Evolutionary conservation across 2,113 vertebrate species (phyloP), one percentile per base, ranked within the genome.

Genomic region (Dicentrarchus labrax): DNA sequence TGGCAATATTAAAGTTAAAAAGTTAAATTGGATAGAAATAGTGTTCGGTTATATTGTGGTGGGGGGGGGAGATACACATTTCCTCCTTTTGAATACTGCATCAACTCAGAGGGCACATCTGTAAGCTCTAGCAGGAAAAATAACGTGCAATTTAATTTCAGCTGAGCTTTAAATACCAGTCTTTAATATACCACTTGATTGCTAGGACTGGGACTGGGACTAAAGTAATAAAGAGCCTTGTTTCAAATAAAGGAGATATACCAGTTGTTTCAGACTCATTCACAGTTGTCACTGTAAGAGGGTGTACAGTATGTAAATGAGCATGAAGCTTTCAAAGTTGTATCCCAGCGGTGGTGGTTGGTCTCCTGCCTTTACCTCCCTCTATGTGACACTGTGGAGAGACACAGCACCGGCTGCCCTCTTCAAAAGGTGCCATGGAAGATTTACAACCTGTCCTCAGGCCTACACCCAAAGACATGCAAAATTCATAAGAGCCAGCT

Each of bases 401-500:
- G 64, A 47, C 6, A 13, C 38, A 10, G 53, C 22, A 17, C n/a
- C 64, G 15, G 22, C 39, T 53, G 21, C 38, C n/a, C 15, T 56
- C 69, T 75, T 87, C 53, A 70, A 72, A 78, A 48, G 68, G 5
- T 22, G 21, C 50, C 38, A 43, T 54, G 64, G 54, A 80, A 76
- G 76, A 87, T 85, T 85, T 86, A 88, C 78, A 82, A 72, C 68
- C 68, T 56, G 81, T 83, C 76, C 80, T 4, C 41, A 16, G 75
- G 62, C 70, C 24, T n/a, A 22, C 76, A 68, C 80, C 60, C 57
- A 64, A 79, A 75, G 48, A 74, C 82, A 83, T 61, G 76, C 80
- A 83, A 64, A 53, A 86, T 81, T 90, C 68, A 86, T 78, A 64
- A 59, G 41, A 60, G 76, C 76, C 80, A 48, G 48, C 59, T 21